Evolutionary conservation across 1,140 invertebrate species (phyloP), one percentile per base, ranked within the genome.

Genomic region (Drosophila novamexicana): DNA sequence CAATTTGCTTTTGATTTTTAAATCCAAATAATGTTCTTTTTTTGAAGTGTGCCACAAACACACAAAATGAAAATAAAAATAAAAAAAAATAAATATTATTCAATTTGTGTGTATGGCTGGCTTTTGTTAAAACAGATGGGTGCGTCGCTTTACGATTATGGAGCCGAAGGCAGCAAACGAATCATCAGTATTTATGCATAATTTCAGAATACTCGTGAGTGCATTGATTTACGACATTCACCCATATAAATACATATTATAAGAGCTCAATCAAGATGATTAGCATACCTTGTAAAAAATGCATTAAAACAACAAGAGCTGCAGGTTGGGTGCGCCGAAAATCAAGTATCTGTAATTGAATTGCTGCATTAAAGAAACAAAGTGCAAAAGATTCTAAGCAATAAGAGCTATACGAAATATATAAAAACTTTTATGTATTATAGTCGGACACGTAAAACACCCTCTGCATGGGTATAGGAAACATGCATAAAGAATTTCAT

Each of bases 401-500:
- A 29, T 29, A 29, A 29, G 22, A 29, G 22, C 22, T 29, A 29
- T 29, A 5, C 6, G 22, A 29, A 29, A 29, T 29, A 5, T 29
- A 29, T 29, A 5, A 29, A 29, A 29, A 29, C 4, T 29, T 29
- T 4, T 5, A 22, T 3, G 22, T 14, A 14, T 14, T 14, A 18
- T 29, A 29, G 18, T 47, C 3, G 16, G 5, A 10, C 6, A 12
- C 59, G 56, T 16, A 2, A 14, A 53, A 69, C 45, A 61, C 14
- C 1, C 49, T 77, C 64, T 62, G 75, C 32, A 32, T 22, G 42
- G 16, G 42, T 44, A 16, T 16, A 16, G 3, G 12, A 29, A 52
- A 37, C 22, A 22, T 29, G 47, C 62, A 58, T 58, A 77, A 73
- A 56, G 67, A 78, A 83, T 84, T 83, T 69, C 76, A 82, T 82